Percentiles rank a stretch among this genome's conserved stretches.
Conservation (phyloP, 2,797 vertebrate genomes). For the Smutsia gigantea region DNA sequence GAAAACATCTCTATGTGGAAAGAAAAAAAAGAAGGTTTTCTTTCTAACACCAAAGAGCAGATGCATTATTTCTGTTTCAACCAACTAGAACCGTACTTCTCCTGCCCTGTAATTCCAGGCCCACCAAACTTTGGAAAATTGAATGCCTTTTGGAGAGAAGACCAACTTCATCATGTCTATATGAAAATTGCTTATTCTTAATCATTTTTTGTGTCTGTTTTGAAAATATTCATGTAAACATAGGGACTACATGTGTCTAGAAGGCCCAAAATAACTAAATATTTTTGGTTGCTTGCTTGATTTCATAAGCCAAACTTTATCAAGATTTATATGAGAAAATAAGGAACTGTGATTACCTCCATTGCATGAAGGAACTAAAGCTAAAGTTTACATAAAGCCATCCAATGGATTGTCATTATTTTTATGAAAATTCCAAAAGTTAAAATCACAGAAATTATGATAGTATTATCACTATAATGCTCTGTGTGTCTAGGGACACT, state of each 20-base stretch:
- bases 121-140: background rate
- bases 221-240: constrained; percentile 8
- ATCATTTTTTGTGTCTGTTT: constrained; percentile 25
- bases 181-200: constrained; percentile 24
- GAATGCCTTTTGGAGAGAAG: background rate
- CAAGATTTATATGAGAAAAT: constrained; percentile 40
- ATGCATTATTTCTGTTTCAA: background rate
- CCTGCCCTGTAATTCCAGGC: background rate
- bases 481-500: background rate
- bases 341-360: constrained; percentile 28
- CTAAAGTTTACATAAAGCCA: background rate
- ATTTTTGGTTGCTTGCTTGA: constrained; percentile 8
- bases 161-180: background rate
- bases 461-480: background rate
- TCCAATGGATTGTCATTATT: background rate
- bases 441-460: constrained; percentile 41
- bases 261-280: background rate
- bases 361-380: constrained; percentile 1
- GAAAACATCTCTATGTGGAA: background rate
- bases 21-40: background rate
- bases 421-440: constrained; percentile 14
- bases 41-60: background rate
- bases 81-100: background rate
- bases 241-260: background rate
- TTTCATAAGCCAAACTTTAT: background rate